These are phyloP conservation scores for Xylocampa areola DNA, from an alignment of 2,888 invertebrate species.

Conservation along the genomic window DNA sequence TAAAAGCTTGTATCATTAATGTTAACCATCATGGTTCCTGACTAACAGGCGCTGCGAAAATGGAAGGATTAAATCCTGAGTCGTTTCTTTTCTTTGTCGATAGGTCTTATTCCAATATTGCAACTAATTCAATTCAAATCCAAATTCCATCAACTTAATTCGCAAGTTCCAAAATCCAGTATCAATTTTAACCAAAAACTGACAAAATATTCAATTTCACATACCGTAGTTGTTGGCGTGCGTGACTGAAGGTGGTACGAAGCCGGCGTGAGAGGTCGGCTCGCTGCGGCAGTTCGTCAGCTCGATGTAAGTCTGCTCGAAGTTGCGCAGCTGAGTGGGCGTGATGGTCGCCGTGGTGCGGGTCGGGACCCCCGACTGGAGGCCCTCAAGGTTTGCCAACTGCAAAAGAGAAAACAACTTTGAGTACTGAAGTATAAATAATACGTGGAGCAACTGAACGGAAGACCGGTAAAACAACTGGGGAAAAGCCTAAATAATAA, in stretches of 20 bases:
- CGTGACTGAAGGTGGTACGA: slow-evolving; percentile 95
- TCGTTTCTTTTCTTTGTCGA: no score
- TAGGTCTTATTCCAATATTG: background rate
- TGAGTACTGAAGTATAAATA: slow-evolving; percentile 20
- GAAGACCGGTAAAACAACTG: no score
- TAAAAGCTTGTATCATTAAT: no score
- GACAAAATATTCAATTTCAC: slow-evolving; percentile 44
- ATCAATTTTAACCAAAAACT: background rate
- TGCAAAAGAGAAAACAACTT: slow-evolving; percentile 80
- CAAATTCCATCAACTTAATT: background rate
- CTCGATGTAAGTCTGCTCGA: slow-evolving; percentile 97
- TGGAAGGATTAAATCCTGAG: no score
- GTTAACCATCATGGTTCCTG: no score
- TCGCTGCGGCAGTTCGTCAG: slow-evolving; percentile 94
- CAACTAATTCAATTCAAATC: background rate
- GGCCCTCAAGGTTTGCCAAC: slow-evolving; percentile 95
- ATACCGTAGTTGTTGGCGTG: slow-evolving; percentile 88
- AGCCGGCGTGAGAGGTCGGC: slow-evolving; percentile 96
- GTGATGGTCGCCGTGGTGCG: slow-evolving; percentile 98
- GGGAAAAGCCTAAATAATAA: no score
- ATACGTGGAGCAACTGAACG: no score
- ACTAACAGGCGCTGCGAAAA: no score
- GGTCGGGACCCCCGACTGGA: slow-evolving; percentile 97
- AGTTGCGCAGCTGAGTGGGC: slow-evolving; percentile 97
- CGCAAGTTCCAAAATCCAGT: no score